Base-by-base conservation (phyloP, 92 coral and sea anemone genomes). In the Paramuricea clavata region DNA sequence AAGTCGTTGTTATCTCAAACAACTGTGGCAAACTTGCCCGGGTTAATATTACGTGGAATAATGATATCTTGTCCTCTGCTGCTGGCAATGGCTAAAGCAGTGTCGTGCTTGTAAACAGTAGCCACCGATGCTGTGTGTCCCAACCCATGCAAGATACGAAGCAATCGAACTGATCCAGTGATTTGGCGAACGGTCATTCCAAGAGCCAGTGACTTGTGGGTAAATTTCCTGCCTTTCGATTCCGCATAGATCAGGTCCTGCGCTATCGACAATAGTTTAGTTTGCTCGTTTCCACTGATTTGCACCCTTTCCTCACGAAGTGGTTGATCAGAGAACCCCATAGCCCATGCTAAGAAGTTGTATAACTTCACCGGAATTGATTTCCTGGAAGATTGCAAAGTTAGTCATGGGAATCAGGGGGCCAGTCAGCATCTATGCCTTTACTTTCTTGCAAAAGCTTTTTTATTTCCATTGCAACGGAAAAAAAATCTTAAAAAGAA, bases 1-100 rank as follows among this genome's bases (percentile, higher is more conserved):
- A 93, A 82, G 54, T 90, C 93, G 41, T 90, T 93, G 90, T 87
- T 93, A 71, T 93, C 95, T 92, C 90, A 93, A 39, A 93, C 89
- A 62, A 90, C 83, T 12, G 91, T 77, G 19, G 86, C 93, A 49
- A 93, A 86, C 85, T 83, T 83, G 6, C 67, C 76, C 21, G 78
- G 83, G 67, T 82, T 59, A 78, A 92, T 83, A 19, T 76, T 81
- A 81, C 76, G 81, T 44, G 93, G 95, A 60, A 83, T 49, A 31
- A 93, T 54, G 59, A 85, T 77, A 33, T 91, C 93, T 42, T 84
- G 65, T 28, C 59, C 57, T 69, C 85, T 86, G 49, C 88, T 74
- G 64, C 83, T 80, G 27, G 88, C 88, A 78, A 87, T 81, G 42
- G 90, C 92, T 81, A 90, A 52, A 23, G 93, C 92, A 65, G 93